Conservation (phyloP, 1,140 invertebrate species). For the Danaus melanippus region DNA sequence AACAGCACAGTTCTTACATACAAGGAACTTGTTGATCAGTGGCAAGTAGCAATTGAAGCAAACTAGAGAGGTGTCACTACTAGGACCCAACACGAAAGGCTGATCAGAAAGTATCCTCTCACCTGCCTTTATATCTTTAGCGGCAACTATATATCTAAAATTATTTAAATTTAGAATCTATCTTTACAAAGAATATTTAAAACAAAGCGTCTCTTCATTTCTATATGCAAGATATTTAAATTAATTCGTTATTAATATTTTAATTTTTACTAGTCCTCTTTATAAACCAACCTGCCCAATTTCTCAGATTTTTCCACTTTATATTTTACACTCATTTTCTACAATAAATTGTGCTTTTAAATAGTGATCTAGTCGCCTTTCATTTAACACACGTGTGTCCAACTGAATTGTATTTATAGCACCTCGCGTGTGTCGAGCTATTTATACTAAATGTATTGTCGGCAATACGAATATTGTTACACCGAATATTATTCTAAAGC, state of each 20-base stretch:
- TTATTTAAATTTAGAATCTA: not conserved
- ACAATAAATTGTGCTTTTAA: not conserved
- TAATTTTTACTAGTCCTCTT: no score
- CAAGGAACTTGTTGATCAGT: conserved; percentile 53
- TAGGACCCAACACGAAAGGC: conserved; percentile 74
- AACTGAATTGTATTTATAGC: conserved; percentile 17
- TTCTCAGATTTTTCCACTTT: conserved; percentile 42
- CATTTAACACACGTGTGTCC: conserved; percentile 7
- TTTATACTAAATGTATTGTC: conserved; percentile 5
- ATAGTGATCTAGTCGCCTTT: not conserved
- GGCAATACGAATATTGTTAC: no score
- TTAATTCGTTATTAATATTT: no score
- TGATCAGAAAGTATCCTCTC: conserved; percentile 76
- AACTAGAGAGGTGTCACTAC: conserved; percentile 63
- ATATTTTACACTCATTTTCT: conserved; percentile 42
- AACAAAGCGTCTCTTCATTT: no score
- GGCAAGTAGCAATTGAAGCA: conserved; percentile 76
- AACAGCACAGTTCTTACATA: conserved; percentile 72
- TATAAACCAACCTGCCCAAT: conserved; percentile 47
- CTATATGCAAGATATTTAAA: no score
- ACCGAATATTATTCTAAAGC: no score
- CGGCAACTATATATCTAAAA: conserved; percentile 73
- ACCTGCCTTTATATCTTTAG: conserved; percentile 73
- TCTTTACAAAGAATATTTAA: no score
- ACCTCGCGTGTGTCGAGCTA: conserved; percentile 4